Evolutionary conservation across 2,888 invertebrate genomes (phyloP).

Genomic region (Drosophila kuntzei): DNA sequence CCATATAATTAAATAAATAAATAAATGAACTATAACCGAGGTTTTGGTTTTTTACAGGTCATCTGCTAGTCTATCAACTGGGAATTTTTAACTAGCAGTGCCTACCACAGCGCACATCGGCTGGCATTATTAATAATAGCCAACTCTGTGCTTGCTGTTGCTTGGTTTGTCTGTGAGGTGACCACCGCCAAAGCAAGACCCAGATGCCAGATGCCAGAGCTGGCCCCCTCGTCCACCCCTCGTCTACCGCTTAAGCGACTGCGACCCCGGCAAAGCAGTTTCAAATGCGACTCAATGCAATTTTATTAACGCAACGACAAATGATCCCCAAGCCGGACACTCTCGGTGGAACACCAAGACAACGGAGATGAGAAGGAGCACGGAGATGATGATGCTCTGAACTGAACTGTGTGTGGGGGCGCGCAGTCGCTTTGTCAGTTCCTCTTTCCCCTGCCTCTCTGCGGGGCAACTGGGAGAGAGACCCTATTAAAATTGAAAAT

Average conservation of each 20-base stretch:
- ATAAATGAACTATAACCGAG: neutral
- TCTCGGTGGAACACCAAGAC: slow-evolving; percentile 9
- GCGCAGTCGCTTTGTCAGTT: slow-evolving; percentile 52
- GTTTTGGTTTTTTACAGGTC: slow-evolving; percentile 9
- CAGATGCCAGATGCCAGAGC: slow-evolving; percentile 24
- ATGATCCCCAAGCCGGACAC: slow-evolving; percentile 70
- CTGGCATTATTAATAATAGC: slow-evolving; percentile 74
- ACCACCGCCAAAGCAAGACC: slow-evolving; percentile 74
- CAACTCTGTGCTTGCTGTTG: slow-evolving; percentile 42
- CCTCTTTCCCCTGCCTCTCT: neutral
- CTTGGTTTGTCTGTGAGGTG: slow-evolving; percentile 49
- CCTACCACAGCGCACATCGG: slow-evolving; percentile 63
- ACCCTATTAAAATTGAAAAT: slow-evolving; percentile 83
- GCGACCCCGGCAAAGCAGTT: slow-evolving; percentile 74
- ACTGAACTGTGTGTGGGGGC: slow-evolving; percentile 31
- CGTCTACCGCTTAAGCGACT: neutral
- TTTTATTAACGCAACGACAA: slow-evolving; percentile 84
- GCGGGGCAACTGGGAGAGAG: slow-evolving; percentile 47
- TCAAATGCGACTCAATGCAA: slow-evolving; percentile 84
- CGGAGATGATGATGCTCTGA: slow-evolving; percentile 33
- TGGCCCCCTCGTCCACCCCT: neutral
- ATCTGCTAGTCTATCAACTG: slow-evolving; percentile 22
- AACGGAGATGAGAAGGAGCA: slow-evolving; percentile 6
- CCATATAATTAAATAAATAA: too few relatives aligned
- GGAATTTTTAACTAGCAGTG: slow-evolving; percentile 16